Percentiles rank a stretch among this genome's conserved stretches.
Conservation (phyloP, 2,113 vertebrate genomes). For the Cyanoramphus novaezelandiae region DNA sequence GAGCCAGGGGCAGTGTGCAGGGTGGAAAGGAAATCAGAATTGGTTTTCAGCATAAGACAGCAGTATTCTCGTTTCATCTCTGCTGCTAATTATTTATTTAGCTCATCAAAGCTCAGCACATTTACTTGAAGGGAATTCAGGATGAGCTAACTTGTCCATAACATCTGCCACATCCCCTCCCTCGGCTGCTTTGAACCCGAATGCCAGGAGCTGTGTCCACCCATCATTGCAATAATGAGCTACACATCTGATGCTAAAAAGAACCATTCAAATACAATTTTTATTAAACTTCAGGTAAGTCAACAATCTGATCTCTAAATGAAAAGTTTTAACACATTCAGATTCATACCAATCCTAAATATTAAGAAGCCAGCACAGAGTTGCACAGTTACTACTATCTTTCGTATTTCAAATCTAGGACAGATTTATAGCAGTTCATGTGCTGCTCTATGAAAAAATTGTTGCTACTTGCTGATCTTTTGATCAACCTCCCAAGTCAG, state of each 20-base stretch:
- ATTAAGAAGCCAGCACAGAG: neutral
- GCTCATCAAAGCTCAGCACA: neutral
- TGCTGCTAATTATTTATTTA: conserved; percentile 5
- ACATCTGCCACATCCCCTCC: neutral
- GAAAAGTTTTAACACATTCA: neutral
- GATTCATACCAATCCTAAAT: neutral
- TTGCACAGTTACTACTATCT: neutral
- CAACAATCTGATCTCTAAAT: conserved; percentile 12
- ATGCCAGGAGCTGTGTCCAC: neutral
- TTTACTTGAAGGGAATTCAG: neutral
- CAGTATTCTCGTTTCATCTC: neutral
- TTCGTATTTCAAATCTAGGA: neutral
- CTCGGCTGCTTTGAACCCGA: neutral
- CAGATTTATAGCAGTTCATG: neutral
- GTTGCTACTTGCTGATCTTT: neutral
- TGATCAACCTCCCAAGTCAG: neutral
- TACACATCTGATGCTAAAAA: neutral
- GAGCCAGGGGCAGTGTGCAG: neutral
- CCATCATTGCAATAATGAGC: neutral
- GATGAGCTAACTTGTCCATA: neutral
- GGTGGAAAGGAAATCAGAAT: neutral
- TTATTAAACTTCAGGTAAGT: conserved; percentile 13
- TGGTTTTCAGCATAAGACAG: neutral
- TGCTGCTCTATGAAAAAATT: neutral
- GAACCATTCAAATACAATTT: neutral